Evolutionary conservation across 2,888 invertebrate species (phyloP).

Genomic region (Drosophila niveifrons): DNA sequence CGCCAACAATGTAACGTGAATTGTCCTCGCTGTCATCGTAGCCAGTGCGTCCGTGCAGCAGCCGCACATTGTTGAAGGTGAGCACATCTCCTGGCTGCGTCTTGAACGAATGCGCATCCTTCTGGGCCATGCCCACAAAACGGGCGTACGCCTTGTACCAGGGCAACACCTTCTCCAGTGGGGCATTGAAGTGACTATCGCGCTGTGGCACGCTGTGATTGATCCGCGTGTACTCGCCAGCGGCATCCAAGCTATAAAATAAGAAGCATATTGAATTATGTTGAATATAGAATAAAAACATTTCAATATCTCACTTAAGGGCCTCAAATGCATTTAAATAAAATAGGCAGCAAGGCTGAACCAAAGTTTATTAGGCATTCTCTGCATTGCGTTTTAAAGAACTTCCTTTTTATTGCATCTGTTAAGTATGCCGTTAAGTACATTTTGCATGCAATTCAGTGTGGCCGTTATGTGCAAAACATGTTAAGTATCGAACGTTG

Average conservation of each 20-base stretch:
- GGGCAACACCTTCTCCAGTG: conserved; percentile 87
- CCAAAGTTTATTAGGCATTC: too few relatives aligned
- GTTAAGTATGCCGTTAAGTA: too few relatives aligned
- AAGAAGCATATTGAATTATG: too few relatives aligned
- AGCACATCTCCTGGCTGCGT: conserved; percentile 89
- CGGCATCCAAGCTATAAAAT: conserved; percentile 83
- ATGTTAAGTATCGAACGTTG: too few relatives aligned
- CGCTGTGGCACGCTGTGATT: conserved; percentile 92
- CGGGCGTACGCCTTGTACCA: conserved; percentile 90
- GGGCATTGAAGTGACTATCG: conserved; percentile 88
- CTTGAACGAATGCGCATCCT: conserved; percentile 89
- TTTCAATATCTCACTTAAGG: too few relatives aligned
- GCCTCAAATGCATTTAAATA: too few relatives aligned
- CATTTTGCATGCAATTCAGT: too few relatives aligned
- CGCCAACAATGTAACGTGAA: conserved; percentile 89
- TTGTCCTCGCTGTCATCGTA: conserved; percentile 88
- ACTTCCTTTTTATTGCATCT: too few relatives aligned
- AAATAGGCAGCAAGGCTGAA: too few relatives aligned
- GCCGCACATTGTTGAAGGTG: conserved; percentile 90
- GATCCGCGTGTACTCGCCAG: conserved; percentile 87
- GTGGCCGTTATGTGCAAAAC: too few relatives aligned
- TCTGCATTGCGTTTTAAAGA: too few relatives aligned
- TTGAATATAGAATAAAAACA: too few relatives aligned
- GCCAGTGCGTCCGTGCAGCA: conserved; percentile 90
- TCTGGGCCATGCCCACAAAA: conserved; percentile 88